Evolutionary conservation across 2,113 vertebrate species (phyloP).

Genomic region (Phalacrocorax brasilianus): DNA sequence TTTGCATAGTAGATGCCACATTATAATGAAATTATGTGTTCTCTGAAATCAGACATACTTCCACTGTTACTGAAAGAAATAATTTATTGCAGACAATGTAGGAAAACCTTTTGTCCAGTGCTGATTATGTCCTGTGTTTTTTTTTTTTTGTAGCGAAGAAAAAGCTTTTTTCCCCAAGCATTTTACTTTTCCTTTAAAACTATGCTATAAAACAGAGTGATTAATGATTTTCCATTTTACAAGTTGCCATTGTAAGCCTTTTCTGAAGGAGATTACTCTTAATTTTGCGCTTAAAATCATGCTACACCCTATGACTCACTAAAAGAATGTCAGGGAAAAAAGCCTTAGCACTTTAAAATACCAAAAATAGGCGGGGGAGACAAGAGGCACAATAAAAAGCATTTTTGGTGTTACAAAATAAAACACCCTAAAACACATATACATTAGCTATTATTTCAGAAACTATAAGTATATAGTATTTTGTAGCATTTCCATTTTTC

Average conservation of each 20-base stretch:
- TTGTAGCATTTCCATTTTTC: not conserved
- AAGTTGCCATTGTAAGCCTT: not conserved
- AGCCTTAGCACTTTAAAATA: not conserved
- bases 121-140: not conserved
- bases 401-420: not conserved
- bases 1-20: not conserved
- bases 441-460: not conserved
- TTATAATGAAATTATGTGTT: not conserved
- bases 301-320: not conserved
- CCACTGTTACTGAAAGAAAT: not conserved
- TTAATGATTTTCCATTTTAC: conserved; percentile 1
- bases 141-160: not conserved
- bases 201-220: not conserved
- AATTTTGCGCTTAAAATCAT: conserved; percentile 19
- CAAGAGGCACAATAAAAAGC: not conserved
- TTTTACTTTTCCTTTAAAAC: conserved; percentile 15
- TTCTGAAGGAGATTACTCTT: conserved; percentile 5
- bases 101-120: not conserved
- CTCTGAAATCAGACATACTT: not conserved
- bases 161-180: not conserved
- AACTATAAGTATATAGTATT: not conserved
- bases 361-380: not conserved
- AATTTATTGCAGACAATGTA: not conserved
- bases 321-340: not conserved
- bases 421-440: not conserved